Evolutionary conservation across 2,888 invertebrate species (phyloP).

Genomic region (Bursaphelenchus okinawaensis): DNA sequence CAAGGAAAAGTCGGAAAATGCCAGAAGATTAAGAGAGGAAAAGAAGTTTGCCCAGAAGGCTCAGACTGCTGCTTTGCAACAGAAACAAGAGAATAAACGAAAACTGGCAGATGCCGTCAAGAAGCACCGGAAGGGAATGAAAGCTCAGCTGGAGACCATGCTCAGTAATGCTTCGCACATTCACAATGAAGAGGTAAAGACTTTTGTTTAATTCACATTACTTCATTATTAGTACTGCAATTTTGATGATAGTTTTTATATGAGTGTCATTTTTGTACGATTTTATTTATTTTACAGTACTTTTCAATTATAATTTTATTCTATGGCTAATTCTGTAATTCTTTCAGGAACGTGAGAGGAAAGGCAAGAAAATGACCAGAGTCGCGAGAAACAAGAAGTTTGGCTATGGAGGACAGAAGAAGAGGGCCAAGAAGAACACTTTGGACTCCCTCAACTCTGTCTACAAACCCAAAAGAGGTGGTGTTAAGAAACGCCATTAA

Average conservation of each 20-base stretch:
- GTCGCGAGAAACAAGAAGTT: conserved; percentile 74
- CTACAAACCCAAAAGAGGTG: background rate
- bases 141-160: conserved; percentile 55
- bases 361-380: conserved; percentile 44
- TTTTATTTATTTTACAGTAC: too few relatives aligned
- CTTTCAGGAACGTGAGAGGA: conserved; percentile 5
- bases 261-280: too few relatives aligned
- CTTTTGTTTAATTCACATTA: background rate
- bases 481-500: background rate
- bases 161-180: conserved; percentile 46
- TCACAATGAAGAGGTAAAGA: conserved; percentile 25
- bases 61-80: conserved; percentile 61
- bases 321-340: background rate
- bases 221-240: too few relatives aligned
- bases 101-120: conserved; percentile 86
- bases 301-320: too few relatives aligned
- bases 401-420: conserved; percentile 92
- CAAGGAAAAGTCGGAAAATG: conserved; percentile 80
- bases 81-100: conserved; percentile 82
- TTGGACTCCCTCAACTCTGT: background rate
- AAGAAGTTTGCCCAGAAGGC: conserved; percentile 83
- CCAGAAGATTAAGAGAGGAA: conserved; percentile 79
- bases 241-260: too few relatives aligned
- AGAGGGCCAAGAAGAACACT: conserved; percentile 74
- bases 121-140: conserved; percentile 67